These are phyloP conservation scores for Macrosteles quadrilineatus DNA, from an alignment of 1,140 invertebrate genomes.

Conservation along the genomic window DNA sequence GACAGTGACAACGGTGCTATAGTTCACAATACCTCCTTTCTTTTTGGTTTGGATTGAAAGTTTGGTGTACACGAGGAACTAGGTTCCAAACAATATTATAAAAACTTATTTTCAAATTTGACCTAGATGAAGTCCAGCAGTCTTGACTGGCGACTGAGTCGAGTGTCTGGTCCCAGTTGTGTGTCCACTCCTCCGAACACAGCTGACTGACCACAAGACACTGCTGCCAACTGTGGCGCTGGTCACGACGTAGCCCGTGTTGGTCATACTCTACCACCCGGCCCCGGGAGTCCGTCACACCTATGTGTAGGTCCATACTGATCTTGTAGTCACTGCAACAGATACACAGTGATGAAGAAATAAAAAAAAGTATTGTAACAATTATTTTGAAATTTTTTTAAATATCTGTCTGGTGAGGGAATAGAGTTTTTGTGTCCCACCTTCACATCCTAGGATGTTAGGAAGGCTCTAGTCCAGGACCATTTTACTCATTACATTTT, in stretches of 20 bases:
- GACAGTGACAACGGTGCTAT: too few species aligned
- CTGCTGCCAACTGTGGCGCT: conserved; percentile 63
- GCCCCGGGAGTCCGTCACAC: conserved; percentile 72
- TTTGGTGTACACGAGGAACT: too few species aligned
- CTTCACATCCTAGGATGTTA: too few species aligned
- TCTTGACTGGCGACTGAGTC: conserved; percentile 62
- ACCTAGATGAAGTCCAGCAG: conserved; percentile 63
- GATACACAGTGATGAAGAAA: conserved; percentile 29
- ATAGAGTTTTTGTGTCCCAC: too few species aligned
- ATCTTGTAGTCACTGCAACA: conserved; percentile 72
- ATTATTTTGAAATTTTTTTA: too few species aligned
- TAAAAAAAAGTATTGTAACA: background rate
- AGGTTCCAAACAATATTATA: too few species aligned
- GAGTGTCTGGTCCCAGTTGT: conserved; percentile 75
- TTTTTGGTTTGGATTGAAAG: too few species aligned
- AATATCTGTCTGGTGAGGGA: too few species aligned
- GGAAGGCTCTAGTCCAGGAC: too few species aligned
- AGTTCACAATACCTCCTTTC: too few species aligned
- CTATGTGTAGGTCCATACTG: conserved; percentile 78
- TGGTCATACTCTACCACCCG: conserved; percentile 76
- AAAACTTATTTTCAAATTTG: too few species aligned
- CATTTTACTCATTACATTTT: too few species aligned
- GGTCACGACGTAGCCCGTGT: conserved; percentile 61
- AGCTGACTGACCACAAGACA: conserved; percentile 68
- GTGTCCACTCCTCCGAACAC: conserved; percentile 58